phyloP scores from a whole-genome alignment of 2,113 vertebrate genomes.

The Malurus alboscapulatus region DNA sequence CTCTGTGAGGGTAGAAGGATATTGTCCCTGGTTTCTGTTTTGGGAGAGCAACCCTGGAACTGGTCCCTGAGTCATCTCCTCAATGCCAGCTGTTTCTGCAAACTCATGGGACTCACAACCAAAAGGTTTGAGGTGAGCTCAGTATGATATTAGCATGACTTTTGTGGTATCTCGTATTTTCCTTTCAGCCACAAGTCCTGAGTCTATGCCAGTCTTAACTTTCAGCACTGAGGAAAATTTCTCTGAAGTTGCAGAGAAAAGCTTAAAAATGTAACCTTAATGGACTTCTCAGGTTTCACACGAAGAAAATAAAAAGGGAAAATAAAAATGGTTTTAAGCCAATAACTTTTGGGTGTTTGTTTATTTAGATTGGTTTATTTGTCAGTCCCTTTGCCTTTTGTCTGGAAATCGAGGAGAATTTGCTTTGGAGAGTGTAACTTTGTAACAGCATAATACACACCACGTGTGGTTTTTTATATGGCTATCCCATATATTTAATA shows the following conservation, averaged over 20 bases:
- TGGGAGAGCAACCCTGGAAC: background rate
- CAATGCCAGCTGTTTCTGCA: background rate
- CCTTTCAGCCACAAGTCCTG: background rate
- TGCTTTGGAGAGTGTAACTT: background rate
- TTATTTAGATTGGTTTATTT: background rate
- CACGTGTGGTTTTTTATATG: background rate
- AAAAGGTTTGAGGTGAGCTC: background rate
- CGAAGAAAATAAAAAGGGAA: background rate
- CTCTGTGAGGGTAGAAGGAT: background rate
- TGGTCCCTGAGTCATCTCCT: background rate
- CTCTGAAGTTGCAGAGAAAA: background rate
- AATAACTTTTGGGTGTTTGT: background rate
- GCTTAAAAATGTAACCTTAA: background rate
- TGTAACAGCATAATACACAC: background rate
- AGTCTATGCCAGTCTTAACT: background rate
- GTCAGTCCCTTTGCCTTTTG: background rate
- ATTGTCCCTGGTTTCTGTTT: background rate
- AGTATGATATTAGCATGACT: background rate
- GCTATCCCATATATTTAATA: background rate
- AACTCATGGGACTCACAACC: rapidly evolving
- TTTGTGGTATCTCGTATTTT: background rate
- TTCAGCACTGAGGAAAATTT: background rate
- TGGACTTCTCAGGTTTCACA: background rate
- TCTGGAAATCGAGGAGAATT: background rate
- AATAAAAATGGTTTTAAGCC: background rate